phyloP scores from a whole-genome alignment of 2,797 vertebrate species.

The Eospalax fontanierii region DNA sequence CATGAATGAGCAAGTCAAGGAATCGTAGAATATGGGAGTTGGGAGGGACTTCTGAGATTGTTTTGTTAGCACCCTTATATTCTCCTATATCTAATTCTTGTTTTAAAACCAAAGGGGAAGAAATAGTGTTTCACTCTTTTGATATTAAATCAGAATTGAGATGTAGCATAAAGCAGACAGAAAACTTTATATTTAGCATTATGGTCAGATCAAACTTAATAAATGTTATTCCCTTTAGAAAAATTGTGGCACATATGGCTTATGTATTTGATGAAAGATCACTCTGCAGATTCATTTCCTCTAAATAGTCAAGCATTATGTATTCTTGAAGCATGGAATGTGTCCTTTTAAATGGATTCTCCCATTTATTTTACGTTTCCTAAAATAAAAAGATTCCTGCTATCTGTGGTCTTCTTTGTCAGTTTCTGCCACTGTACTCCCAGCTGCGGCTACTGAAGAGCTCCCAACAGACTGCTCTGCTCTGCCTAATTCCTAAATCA shows the following conservation, averaged over 20 bases:
- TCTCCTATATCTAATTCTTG: background rate
- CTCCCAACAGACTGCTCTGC: constrained; percentile 76
- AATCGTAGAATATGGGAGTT: background rate
- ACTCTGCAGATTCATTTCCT: constrained; percentile 41
- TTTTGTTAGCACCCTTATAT: background rate
- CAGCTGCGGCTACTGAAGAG: constrained; percentile 82
- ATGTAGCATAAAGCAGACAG: background rate
- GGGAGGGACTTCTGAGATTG: background rate
- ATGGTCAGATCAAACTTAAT: background rate
- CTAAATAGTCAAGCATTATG: constrained; percentile 65
- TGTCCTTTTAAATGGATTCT: constrained; percentile 80
- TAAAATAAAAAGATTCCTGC: constrained; percentile 71
- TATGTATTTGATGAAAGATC: background rate
- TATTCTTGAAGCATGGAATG: constrained; percentile 20
- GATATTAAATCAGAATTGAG: background rate
- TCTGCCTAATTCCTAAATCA: constrained; percentile 82
- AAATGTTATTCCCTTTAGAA: background rate
- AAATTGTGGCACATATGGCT: background rate
- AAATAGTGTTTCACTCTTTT: background rate
- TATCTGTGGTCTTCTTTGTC: constrained; percentile 79
- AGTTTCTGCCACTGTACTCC: constrained; percentile 71
- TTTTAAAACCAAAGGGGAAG: constrained; percentile 32
- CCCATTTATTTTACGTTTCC: constrained; percentile 79
- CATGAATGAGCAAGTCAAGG: background rate
- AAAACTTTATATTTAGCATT: constrained; percentile 33